Base-by-base conservation (phyloP, 2,888 invertebrate genomes). In the Perizoma affinitatum region DNA sequence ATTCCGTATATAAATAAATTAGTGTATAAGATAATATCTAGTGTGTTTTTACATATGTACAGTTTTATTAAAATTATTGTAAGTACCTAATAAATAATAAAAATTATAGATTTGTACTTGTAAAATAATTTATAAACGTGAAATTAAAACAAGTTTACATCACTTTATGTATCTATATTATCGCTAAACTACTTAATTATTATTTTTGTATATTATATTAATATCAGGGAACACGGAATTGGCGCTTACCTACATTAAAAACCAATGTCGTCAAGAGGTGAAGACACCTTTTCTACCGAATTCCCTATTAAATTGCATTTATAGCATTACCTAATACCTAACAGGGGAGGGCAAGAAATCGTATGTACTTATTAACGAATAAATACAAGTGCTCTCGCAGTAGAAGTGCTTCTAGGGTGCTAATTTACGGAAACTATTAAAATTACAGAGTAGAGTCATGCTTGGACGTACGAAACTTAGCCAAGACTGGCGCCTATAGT, bases 11-110 rank as follows among this genome's bases (percentile, higher is more conserved):
- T 86, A 88, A 91, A 91, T 91, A 92, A 91, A 90, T 90, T 90
- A 86, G 84, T 87, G 84, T 88, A 87, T 85, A 83, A 78, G 79
- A 87, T 85, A 86, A 86, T 87, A 88, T 83, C 85, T 88, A 89
- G 83, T 79, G 82, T 80, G 82, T 90, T 89, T 91, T 88, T 91
- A 92, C 91, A 92, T 92, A 91, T 92, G 81, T 91, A 92, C 91
- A 91, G 74, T 82, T 84, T 82, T 77, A 71, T 74, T 86, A 82
- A 88, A 87, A 86, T 83, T 86, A 87, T 81, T 78, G 82, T 22
- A 22, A 22, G 22, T 85, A 84, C 80, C 88, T 87, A 79, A 84
- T 82, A 84, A 88, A 84, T 79, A 80, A 83, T 78, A 84, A 82
- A 86, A 85, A 78, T 75, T 76, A 86, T 84, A 83, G 79, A 88